Evolutionary conservation across 2,888 invertebrate species (phyloP).

Genomic region (Diploptera punctata): DNA sequence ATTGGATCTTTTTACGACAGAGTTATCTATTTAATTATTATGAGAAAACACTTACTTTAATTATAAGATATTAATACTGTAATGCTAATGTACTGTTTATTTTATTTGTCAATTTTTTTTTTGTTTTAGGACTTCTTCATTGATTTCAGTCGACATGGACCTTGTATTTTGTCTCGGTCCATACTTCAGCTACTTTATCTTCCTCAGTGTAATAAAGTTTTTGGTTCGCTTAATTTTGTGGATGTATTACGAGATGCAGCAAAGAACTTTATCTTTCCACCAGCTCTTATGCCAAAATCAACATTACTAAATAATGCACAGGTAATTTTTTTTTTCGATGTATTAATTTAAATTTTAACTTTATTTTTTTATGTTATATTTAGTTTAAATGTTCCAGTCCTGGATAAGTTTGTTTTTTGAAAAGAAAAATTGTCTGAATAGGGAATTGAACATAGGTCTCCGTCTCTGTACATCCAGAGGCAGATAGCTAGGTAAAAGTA

Average conservation of each 20-base stretch:
- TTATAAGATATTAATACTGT: not conserved
- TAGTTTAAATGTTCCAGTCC: no score
- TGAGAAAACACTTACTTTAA: not conserved
- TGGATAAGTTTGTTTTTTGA: no score
- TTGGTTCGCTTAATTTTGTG: conserved; percentile 67
- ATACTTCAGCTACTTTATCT: conserved; percentile 84
- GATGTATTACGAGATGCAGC: conserved; percentile 89
- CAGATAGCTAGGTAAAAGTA: no score
- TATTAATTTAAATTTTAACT: no score
- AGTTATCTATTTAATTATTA: no score
- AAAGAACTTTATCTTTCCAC: conserved; percentile 87
- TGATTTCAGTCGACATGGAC: conserved; percentile 87
- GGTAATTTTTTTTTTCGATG: no score
- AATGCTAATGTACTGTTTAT: not conserved
- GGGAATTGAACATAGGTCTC: no score
- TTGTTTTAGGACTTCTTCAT: conserved; percentile 84
- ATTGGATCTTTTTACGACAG: no score
- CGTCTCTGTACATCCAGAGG: no score
- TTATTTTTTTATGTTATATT: no score
- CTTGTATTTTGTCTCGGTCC: conserved; percentile 92
- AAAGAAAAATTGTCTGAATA: no score
- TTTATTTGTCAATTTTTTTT: conserved; percentile 29
- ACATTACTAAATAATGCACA: conserved; percentile 71
- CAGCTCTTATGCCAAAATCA: conserved; percentile 79
- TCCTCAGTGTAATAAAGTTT: conserved; percentile 58